Percentiles rank a stretch among this genome's conserved stretches.
Conservation (phyloP, 2,888 invertebrate species). For the Andrena haemorrhoa region DNA sequence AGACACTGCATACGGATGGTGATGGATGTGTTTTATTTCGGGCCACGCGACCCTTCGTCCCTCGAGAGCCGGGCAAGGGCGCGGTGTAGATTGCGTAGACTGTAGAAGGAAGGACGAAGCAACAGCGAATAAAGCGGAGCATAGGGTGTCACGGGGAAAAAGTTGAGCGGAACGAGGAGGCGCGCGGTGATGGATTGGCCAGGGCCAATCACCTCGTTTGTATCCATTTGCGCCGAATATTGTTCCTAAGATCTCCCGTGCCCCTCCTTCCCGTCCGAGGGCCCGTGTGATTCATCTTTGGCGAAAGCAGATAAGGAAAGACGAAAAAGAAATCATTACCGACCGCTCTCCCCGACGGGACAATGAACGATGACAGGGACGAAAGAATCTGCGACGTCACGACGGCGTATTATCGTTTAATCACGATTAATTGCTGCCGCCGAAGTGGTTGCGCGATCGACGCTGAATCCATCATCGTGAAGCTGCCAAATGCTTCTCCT, state of each 20-base stretch:
- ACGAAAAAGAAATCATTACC: slow-evolving; percentile 38
- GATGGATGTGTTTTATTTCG: slow-evolving; percentile 78
- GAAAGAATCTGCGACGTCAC: slow-evolving; percentile 65
- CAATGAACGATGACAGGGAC: slow-evolving; percentile 61
- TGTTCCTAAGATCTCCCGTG: slow-evolving; percentile 71
- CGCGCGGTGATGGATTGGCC: slow-evolving; percentile 77
- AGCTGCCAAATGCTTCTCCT: slow-evolving; percentile 8
- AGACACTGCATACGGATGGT: slow-evolving; percentile 69
- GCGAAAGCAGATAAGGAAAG: slow-evolving; percentile 39
- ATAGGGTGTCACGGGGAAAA: slow-evolving; percentile 51
- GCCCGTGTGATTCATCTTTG: slow-evolving; percentile 68
- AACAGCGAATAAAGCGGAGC: slow-evolving; percentile 14
- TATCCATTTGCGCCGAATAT: slow-evolving; percentile 81
- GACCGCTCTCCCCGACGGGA: slow-evolving; percentile 35
- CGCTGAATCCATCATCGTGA: slow-evolving; percentile 26
- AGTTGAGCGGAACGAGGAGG: slow-evolving; percentile 65
- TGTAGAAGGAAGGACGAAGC: slow-evolving; percentile 34
- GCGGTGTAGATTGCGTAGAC: neutral
- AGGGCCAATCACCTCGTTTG: slow-evolving; percentile 81
- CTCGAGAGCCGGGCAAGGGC: slow-evolving; percentile 22
- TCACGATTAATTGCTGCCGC: slow-evolving; percentile 66
- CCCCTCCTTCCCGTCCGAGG: slow-evolving; percentile 46
- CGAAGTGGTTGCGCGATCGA: slow-evolving; percentile 19
- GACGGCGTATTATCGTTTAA: slow-evolving; percentile 58
- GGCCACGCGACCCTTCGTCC: slow-evolving; percentile 49